Conservation (phyloP, 2,113 vertebrate genomes). For the Triplophysa rosa region DNA sequence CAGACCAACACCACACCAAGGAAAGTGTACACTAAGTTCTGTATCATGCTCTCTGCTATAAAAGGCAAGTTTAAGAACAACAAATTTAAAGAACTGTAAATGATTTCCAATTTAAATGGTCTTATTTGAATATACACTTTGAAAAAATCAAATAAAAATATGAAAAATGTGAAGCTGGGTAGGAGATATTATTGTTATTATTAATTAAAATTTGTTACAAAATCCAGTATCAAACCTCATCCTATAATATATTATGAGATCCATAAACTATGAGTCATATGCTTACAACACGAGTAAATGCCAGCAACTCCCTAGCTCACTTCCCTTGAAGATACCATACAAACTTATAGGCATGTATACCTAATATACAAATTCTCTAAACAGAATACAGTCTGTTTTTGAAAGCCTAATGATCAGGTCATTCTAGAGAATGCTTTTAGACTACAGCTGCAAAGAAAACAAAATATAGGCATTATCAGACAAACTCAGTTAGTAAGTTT, state of each 20-base stretch:
- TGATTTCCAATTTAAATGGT: neutral
- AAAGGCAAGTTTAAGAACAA: neutral
- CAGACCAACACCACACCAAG: conserved; percentile 24
- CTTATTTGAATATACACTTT: neutral
- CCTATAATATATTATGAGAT: conserved; percentile 12
- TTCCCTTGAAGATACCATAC: neutral
- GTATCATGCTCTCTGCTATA: conserved; percentile 12
- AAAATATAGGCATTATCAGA: neutral
- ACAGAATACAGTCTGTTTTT: neutral
- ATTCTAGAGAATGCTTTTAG: neutral
- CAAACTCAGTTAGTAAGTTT: too few relatives aligned
- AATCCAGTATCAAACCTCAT: neutral
- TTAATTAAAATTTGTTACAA: neutral
- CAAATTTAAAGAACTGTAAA: neutral
- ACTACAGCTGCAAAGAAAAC: neutral
- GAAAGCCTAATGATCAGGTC: neutral
- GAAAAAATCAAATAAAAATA: neutral
- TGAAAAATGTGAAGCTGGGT: neutral
- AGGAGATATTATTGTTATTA: neutral
- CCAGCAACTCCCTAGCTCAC: neutral
- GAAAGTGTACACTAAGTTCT: conserved; percentile 19
- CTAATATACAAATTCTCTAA: too few relatives aligned
- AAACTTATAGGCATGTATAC: neutral
- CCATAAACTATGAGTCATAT: neutral
- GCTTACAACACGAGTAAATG: neutral